Percentiles rank a stretch among this genome's conserved stretches.
Evolutionary conservation across 2,888 invertebrate species (phyloP).

Genomic region (Volucella inflata): DNA sequence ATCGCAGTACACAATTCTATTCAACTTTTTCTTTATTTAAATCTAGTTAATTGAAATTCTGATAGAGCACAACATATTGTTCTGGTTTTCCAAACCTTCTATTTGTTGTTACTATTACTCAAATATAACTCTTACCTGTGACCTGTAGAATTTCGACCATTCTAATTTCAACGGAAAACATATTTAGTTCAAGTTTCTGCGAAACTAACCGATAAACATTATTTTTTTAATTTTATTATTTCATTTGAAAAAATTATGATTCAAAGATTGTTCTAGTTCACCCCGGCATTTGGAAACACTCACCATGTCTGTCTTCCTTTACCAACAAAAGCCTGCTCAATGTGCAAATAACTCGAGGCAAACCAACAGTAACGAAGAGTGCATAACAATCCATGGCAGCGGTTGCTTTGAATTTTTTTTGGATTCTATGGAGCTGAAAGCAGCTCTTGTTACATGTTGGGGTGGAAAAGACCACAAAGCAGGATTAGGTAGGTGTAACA

Average conservation of each 20-base stretch:
- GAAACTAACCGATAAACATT: conserved; percentile 4
- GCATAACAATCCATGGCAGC: conserved; percentile 48
- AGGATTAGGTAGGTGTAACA: conserved; percentile 40
- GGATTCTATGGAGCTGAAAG: conserved; percentile 13
- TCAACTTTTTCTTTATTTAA: no score
- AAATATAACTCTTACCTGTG: no score
- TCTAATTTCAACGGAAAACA: no score
- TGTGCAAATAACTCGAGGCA: conserved; percentile 28
- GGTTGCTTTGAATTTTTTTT: conserved; percentile 56
- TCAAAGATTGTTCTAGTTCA: not conserved
- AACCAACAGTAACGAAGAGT: conserved; percentile 18
- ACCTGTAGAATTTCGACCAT: no score
- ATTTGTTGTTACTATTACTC: no score
- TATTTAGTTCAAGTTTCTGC: no score
- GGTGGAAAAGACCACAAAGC: conserved; percentile 13
- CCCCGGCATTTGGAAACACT: conserved; percentile 43
- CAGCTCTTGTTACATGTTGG: conserved; percentile 31
- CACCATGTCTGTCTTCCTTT: not conserved
- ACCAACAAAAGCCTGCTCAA: conserved; percentile 24
- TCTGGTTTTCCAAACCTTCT: no score
- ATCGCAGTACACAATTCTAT: no score
- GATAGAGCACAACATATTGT: no score
- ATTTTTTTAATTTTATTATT: conserved; percentile 29
- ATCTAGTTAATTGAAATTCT: no score
- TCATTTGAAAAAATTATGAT: conserved; percentile 17